Evolutionary conservation across 2,797 vertebrate species (phyloP), one percentile per base, ranked within the genome.

Genomic region (Bovichtus diacanthus): DNA sequence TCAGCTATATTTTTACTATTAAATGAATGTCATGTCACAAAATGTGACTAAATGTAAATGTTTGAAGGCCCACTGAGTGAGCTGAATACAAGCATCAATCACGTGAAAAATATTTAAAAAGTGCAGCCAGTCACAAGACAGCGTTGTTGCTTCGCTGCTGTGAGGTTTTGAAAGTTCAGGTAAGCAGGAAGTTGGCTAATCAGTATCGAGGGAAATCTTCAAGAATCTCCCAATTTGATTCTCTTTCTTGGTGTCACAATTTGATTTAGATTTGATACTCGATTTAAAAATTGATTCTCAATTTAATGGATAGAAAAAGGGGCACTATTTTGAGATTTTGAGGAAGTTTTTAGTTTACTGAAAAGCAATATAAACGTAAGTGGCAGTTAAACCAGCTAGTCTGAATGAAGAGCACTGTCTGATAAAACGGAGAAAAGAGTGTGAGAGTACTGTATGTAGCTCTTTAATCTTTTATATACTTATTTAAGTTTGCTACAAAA

Each of bases 401-500:
- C 29, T 56, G 18, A 15, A 58, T 74, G 25, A 56, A 56, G 29
- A 41, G 53, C 38, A 36, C 29, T 19, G 29, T 54, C 47, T 62
- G 13, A 61, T 23, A n/a, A 4, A n/a, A 50, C 4, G 27, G 27
- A 27, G 27, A 23, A 5, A 46, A n/a, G 4, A 36, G 9, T 39
- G 21, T 18, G 9, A 12, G 15, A 5, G 6, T 27, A 27, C 27
- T 27, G 5, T 9, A 13, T 2, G 13, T 2, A 27, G 46, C 12
- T 50, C n/a, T 31, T 55, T 55, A 4, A 44, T 44, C 8, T 44
- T 49, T n/a, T 6, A 5, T 49, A 5, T 23, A 23, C 21, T 23
- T 49, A 4, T 21, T 23, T 12, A 34, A 9, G 16, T 29, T 60
- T 70, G 0, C 11, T 47, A 9, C 21, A 36, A 38, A 39, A 31